Conservation (phyloP, 2,797 vertebrate genomes). For the Malacoctenus gilli region DNA sequence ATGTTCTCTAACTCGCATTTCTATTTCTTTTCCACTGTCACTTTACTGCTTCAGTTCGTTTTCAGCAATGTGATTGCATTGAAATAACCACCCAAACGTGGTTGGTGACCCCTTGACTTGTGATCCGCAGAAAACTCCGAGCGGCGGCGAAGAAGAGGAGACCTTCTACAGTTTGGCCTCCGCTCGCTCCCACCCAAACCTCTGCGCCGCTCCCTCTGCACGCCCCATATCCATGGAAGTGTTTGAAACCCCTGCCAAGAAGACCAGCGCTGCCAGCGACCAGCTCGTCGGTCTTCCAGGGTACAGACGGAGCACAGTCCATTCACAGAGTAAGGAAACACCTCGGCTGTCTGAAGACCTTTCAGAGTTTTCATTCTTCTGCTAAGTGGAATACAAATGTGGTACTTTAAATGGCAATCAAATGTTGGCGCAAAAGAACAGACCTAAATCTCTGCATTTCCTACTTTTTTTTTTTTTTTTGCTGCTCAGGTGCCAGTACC, state of each 20-base stretch:
- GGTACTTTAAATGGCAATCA: no score
- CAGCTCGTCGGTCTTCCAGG: conserved; percentile 87
- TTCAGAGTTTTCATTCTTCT: no score
- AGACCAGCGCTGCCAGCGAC: conserved; percentile 61
- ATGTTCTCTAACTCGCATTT: no score
- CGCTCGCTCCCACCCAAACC: conserved; percentile 72
- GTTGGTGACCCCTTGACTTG: conserved; percentile 8
- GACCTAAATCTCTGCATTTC: background rate
- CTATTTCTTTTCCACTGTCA: no score
- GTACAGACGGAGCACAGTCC: conserved; percentile 84
- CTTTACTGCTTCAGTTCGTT: no score
- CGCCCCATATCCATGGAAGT: conserved; percentile 74
- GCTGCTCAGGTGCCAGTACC: conserved; percentile 71
- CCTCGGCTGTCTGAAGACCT: no score
- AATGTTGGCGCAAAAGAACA: no score
- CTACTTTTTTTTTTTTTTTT: conserved; percentile 28
- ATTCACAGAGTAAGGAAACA: conserved; percentile 69
- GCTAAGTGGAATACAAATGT: no score
- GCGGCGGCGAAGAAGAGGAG: conserved; percentile 63
- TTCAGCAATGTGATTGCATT: no score
- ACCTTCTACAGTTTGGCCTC: conserved; percentile 84
- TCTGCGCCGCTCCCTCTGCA: conserved; percentile 60
- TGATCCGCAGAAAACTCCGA: conserved; percentile 75
- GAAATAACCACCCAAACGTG: no score
- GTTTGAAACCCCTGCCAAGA: conserved; percentile 61